A percentile compares a stretch with the other conserved stretches of the same genome.
These are phyloP conservation scores for Odocoileus hemionus DNA, from an alignment of 2,113 vertebrate species.

Conservation along the genomic window DNA sequence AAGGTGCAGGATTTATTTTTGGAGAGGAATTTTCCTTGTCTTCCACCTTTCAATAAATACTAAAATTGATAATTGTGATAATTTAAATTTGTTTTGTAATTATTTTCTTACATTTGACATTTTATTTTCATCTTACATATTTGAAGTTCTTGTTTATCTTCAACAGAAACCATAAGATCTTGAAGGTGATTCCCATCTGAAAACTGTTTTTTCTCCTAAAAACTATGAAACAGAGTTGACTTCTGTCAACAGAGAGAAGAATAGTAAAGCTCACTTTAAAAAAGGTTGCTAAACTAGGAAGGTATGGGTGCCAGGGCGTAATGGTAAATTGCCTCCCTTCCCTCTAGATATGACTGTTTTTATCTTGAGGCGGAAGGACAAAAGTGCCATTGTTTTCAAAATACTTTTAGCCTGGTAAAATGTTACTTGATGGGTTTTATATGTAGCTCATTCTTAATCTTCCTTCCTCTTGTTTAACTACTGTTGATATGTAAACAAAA, in stretches of 20 bases:
- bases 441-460: neutral
- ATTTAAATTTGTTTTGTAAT: slow-evolving; percentile 63
- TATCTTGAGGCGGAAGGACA: neutral
- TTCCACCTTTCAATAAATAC: slow-evolving; percentile 71
- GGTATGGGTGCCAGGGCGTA: neutral
- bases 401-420: slow-evolving; percentile 6
- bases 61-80: slow-evolving; percentile 49
- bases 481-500: neutral
- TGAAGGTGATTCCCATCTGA: slow-evolving; percentile 26
- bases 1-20: slow-evolving; percentile 53
- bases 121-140: slow-evolving; percentile 20
- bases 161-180: neutral
- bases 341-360: neutral
- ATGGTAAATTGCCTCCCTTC: neutral
- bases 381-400: neutral
- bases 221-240: neutral
- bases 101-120: slow-evolving; percentile 46
- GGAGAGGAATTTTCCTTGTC: slow-evolving; percentile 61
- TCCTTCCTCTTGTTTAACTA: neutral
- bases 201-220: neutral
- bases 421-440: neutral
- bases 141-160: slow-evolving; percentile 28
- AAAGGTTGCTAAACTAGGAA: neutral
- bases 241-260: neutral
- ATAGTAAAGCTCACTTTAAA: neutral